Conservation (phyloP, 2,888 invertebrate species). For the Timema cristinae region DNA sequence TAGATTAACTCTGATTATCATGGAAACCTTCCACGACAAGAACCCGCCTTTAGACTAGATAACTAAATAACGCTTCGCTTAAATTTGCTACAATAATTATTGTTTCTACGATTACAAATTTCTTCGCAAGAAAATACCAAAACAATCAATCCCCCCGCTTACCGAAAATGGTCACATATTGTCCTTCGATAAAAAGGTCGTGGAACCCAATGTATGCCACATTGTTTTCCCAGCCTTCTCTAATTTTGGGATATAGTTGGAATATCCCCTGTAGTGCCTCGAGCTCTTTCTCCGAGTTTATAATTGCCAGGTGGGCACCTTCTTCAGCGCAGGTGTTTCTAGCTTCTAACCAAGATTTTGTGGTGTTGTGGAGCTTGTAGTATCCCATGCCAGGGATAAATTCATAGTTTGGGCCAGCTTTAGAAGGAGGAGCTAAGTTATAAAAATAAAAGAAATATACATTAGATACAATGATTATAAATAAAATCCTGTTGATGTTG, state of each 20-base stretch:
- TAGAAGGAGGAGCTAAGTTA: background rate
- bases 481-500: too few species aligned
- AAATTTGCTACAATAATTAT: too few species aligned
- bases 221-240: background rate
- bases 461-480: too few species aligned
- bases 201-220: conserved; percentile 14
- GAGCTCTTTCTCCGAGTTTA: conserved; percentile 12
- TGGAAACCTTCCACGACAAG: too few species aligned
- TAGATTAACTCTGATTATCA: too few species aligned
- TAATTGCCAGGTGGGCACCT: conserved; percentile 15
- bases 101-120: too few species aligned
- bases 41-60: too few species aligned
- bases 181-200: conserved; percentile 5
- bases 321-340: background rate
- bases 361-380: conserved; percentile 16
- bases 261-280: background rate
- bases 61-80: too few species aligned
- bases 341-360: conserved; percentile 11
- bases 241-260: conserved; percentile 1
- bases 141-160: background rate
- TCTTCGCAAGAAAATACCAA: too few species aligned
- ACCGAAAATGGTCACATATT: conserved; percentile 20
- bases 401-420: conserved; percentile 5
- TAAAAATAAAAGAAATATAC: too few species aligned
- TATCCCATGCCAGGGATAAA: conserved; percentile 12